phyloP scores from a whole-genome alignment of 2,888 invertebrate species.

The Monopis laevigella region DNA sequence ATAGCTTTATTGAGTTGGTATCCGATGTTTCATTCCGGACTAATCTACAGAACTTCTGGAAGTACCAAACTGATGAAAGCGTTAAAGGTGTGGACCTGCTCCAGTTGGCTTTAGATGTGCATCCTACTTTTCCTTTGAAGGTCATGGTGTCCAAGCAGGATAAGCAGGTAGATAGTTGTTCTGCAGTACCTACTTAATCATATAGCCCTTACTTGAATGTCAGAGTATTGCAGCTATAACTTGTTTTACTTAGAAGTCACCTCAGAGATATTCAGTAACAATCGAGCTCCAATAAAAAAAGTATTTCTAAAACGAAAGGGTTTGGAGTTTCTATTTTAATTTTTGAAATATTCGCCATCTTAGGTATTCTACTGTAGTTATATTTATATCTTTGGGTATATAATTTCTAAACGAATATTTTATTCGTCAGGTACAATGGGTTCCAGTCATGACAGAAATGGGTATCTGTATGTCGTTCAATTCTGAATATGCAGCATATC shows the following conservation, averaged over 20 bases:
- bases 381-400: no score
- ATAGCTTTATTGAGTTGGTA: conserved; percentile 46
- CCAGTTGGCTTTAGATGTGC: conserved; percentile 66
- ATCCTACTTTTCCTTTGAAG: conserved; percentile 35
- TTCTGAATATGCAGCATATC: conserved; percentile 47
- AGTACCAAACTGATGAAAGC: conserved; percentile 70
- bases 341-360: no score
- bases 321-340: no score
- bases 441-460: conserved; percentile 56
- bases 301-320: no score
- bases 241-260: no score
- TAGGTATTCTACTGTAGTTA: no score
- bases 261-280: no score
- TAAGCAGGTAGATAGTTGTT: conserved; percentile 20
- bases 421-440: conserved; percentile 38
- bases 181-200: no score
- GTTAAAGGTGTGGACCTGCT: conserved; percentile 64
- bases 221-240: no score
- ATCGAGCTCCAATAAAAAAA: no score
- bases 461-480: conserved; percentile 55
- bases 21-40: conserved; percentile 53
- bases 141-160: conserved; percentile 26
- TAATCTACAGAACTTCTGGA: conserved; percentile 74
- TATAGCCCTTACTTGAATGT: no score
- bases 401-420: no score